Evolutionary conservation across 2,113 vertebrate species (phyloP).

Genomic region (Larimichthys crocea): DNA sequence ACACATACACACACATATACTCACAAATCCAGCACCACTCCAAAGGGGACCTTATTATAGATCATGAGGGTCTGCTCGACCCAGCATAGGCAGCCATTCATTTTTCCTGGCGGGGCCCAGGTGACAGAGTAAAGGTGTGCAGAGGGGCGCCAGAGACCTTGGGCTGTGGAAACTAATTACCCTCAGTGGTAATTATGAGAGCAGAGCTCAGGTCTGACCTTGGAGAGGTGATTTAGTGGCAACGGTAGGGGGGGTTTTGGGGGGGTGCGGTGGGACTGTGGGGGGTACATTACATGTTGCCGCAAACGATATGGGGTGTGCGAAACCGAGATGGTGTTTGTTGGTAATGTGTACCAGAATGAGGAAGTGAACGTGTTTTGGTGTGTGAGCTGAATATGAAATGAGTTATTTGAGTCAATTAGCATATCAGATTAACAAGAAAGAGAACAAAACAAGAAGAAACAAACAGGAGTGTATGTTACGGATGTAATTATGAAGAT

Average conservation of each 20-base stretch:
- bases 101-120: constrained; percentile 69
- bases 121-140: constrained; percentile 76
- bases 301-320: background rate
- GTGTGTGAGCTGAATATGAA: background rate
- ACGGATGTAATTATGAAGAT: constrained; percentile 8
- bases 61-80: constrained; percentile 53
- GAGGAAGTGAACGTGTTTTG: background rate
- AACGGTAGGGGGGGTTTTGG: background rate
- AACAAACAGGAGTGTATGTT: background rate
- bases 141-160: constrained; percentile 61
- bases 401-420: background rate
- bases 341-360: background rate
- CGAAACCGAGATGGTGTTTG: background rate
- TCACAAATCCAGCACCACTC: constrained; percentile 43
- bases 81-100: constrained; percentile 52
- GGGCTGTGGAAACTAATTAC: constrained; percentile 79
- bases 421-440: background rate
- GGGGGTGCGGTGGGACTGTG: background rate
- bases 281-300: constrained; percentile 6
- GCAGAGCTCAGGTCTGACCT: constrained; percentile 21
- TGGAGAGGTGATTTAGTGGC: constrained; percentile 63
- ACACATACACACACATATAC: constrained; percentile 35
- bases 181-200: constrained; percentile 80
- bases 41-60: constrained; percentile 70
- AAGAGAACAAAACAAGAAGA: background rate